Conservation (phyloP, 1,140 invertebrate species). For the Drosophila tani region DNA sequence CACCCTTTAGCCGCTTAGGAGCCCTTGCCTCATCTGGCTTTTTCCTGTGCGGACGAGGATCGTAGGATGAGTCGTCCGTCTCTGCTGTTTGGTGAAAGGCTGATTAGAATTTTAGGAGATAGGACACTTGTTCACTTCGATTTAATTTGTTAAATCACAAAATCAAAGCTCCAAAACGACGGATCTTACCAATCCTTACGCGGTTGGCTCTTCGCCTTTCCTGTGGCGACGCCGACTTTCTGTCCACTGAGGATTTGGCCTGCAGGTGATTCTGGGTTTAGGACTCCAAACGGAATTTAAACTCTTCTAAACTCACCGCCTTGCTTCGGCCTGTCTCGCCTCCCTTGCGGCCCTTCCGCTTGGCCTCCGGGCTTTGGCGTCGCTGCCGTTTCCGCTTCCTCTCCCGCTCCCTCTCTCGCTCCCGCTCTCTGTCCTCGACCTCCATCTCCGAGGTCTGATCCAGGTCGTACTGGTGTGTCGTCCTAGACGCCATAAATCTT, state of each 20-base stretch:
- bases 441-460: conserved; percentile 2
- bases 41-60: not conserved
- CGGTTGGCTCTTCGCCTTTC: not conserved
- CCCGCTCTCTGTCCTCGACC: not conserved
- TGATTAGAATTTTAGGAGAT: not conserved
- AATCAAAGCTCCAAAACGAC: not conserved
- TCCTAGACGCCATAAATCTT: not conserved
- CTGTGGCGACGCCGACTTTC: not conserved
- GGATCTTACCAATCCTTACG: conserved; percentile 11
- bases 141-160: not conserved
- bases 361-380: not conserved
- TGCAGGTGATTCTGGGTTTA: conserved; percentile 5
- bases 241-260: conserved; percentile 5
- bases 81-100: not conserved
- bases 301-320: conserved; percentile 11
- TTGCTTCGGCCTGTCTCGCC: not conserved
- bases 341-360: not conserved
- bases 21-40: not conserved
- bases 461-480: not conserved
- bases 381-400: conserved; percentile 1
- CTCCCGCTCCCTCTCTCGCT: not conserved
- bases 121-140: no score
- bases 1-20: not conserved
- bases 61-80: conserved; percentile 11
- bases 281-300: not conserved